Conservation (phyloP, 2,888 invertebrate genomes). For the Dolichopus griseipennis region DNA sequence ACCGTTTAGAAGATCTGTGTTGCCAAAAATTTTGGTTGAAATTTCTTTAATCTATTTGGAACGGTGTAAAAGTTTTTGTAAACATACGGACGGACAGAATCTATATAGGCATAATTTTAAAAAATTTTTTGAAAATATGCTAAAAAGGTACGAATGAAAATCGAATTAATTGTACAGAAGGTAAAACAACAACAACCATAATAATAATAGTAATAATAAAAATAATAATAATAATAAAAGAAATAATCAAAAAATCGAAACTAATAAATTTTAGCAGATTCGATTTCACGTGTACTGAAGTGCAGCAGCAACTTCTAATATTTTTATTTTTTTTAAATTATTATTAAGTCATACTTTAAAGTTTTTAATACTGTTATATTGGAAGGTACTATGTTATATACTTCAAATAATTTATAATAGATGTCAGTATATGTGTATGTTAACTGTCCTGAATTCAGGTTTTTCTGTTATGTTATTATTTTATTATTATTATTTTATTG, state of each 20-base stretch:
- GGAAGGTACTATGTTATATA: neutral
- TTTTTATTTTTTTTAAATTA: neutral
- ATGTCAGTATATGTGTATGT: neutral
- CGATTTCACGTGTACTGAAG: neutral
- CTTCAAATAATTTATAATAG: neutral
- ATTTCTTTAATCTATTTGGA: too few relatives aligned
- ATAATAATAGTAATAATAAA: too few relatives aligned
- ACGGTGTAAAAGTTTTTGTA: too few relatives aligned
- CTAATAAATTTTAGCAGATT: neutral
- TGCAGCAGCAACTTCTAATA: neutral
- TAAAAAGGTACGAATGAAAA: neutral
- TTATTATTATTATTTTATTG: too few relatives aligned
- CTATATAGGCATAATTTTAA: too few relatives aligned
- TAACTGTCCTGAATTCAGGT: slow-evolving; percentile 1
- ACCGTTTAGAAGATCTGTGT: too few relatives aligned
- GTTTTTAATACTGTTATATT: too few relatives aligned
- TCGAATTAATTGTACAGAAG: neutral
- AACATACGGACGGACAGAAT: too few relatives aligned
- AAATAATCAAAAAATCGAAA: neutral
- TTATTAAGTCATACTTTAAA: neutral
- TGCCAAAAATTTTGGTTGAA: too few relatives aligned
- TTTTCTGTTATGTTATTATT: neutral
- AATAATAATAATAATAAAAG: neutral
- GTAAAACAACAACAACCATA: neutral
- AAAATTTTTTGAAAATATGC: too few relatives aligned